These are phyloP conservation scores for Ectemnius lituratus DNA, from an alignment of 2,888 invertebrate genomes.

Conservation along the genomic window DNA sequence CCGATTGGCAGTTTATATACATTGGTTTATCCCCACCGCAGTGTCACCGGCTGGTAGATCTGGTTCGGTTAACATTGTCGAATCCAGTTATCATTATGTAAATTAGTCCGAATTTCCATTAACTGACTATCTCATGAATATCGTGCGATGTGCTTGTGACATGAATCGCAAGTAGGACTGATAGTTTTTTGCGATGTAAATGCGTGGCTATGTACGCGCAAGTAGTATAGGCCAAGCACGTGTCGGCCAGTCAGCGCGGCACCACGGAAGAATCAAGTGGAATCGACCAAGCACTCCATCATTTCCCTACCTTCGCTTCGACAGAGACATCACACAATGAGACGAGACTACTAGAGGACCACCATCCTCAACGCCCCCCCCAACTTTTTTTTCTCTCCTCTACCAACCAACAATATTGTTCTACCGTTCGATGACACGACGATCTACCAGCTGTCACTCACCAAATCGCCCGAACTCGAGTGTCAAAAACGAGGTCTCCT, in stretches of 20 bases:
- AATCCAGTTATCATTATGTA: constrained; percentile 14
- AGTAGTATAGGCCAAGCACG: constrained; percentile 23
- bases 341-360: too few relatives aligned
- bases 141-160: not conserved
- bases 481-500: too few relatives aligned
- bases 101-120: not conserved
- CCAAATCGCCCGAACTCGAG: not conserved
- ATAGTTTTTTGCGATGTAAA: not conserved
- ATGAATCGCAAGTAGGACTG: not conserved
- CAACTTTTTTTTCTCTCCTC: not conserved
- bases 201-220: not conserved
- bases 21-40: constrained; percentile 30
- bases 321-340: not conserved
- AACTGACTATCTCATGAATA: not conserved
- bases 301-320: not conserved
- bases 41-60: not conserved
- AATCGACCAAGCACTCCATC: not conserved
- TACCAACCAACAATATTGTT: not conserved
- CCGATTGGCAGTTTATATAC: constrained; percentile 55
- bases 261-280: not conserved
- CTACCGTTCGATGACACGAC: not conserved
- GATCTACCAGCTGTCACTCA: not conserved
- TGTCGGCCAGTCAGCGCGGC: constrained; percentile 10
- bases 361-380: not conserved
- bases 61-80: constrained; percentile 35